phyloP scores from a whole-genome alignment of 2,888 invertebrate genomes.

The Stenodema calcarata region DNA sequence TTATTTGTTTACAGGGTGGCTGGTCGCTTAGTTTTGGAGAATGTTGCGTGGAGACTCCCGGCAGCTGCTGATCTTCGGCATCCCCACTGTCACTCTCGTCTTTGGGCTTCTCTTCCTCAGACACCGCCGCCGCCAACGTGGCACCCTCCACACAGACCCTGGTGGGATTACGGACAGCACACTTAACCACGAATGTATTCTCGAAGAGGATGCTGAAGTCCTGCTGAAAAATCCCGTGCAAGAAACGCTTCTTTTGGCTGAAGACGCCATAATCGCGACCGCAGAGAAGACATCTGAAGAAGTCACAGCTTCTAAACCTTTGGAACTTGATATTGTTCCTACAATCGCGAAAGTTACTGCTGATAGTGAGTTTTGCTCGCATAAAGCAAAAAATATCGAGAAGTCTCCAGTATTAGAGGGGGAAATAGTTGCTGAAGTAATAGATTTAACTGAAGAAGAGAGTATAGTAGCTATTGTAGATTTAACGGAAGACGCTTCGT shows the following conservation, averaged over 20 bases:
- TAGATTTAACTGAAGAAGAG: neutral
- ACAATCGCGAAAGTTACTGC: neutral
- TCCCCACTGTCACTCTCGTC: slow-evolving; percentile 51
- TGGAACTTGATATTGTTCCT: neutral
- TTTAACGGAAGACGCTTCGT: neutral
- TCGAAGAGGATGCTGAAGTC: neutral
- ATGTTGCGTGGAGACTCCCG: slow-evolving; percentile 50
- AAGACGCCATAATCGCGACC: neutral
- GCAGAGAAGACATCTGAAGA: neutral
- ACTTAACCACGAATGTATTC: slow-evolving; percentile 27
- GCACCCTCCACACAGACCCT: slow-evolving; percentile 51
- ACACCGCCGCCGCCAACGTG: slow-evolving; percentile 53
- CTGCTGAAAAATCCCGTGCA: neutral
- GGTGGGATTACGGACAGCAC: slow-evolving; percentile 41
- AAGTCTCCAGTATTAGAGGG: neutral
- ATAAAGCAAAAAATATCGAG: neutral
- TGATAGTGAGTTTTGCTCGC: neutral
- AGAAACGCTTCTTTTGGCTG: neutral
- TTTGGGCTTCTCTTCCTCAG: slow-evolving; percentile 53
- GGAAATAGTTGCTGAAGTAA: neutral
- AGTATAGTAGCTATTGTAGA: neutral
- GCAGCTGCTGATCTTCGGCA: slow-evolving; percentile 47
- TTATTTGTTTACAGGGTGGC: slow-evolving; percentile 32
- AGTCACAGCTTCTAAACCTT: neutral
- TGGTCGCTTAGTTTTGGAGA: slow-evolving; percentile 51